Conservation (phyloP, 2,888 invertebrate genomes). For the Tipula unca region DNA sequence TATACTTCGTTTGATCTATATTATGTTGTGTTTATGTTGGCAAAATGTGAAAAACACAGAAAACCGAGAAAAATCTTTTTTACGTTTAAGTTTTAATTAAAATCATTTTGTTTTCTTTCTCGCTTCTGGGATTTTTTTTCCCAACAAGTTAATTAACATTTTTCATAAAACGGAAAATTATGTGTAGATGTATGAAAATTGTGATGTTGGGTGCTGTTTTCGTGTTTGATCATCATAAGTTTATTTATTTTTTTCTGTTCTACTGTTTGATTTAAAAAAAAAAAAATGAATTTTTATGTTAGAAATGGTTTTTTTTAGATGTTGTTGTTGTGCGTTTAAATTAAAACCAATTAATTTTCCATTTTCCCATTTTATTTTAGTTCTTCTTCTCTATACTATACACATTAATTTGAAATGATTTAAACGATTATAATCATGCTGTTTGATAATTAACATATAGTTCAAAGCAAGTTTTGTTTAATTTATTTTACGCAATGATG, state of each 20-base stretch:
- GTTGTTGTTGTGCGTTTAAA: neutral
- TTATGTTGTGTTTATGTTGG: neutral
- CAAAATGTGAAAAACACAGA: neutral
- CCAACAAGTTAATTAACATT: neutral
- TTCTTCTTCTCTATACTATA: neutral
- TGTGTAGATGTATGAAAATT: neutral
- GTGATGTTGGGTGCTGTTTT: neutral
- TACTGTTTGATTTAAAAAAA: neutral
- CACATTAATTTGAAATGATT: neutral
- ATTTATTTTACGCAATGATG: neutral
- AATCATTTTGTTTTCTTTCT: neutral
- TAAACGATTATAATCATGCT: neutral
- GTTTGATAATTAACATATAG: neutral
- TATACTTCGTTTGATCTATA: neutral
- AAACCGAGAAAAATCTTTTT: neutral
- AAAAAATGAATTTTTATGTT: neutral
- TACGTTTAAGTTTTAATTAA: neutral
- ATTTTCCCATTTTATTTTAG: neutral
- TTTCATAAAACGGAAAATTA: neutral
- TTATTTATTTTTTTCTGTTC: neutral
- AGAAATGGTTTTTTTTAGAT: neutral
- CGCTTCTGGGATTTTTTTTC: neutral
- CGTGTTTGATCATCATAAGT: neutral
- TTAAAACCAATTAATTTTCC: constrained; percentile 8
- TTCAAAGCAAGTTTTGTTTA: constrained; percentile 2